Evolutionary conservation across 2,888 invertebrate genomes (phyloP), one percentile per base, ranked within the genome.

Genomic region (Pandemis cinnamomeana): DNA sequence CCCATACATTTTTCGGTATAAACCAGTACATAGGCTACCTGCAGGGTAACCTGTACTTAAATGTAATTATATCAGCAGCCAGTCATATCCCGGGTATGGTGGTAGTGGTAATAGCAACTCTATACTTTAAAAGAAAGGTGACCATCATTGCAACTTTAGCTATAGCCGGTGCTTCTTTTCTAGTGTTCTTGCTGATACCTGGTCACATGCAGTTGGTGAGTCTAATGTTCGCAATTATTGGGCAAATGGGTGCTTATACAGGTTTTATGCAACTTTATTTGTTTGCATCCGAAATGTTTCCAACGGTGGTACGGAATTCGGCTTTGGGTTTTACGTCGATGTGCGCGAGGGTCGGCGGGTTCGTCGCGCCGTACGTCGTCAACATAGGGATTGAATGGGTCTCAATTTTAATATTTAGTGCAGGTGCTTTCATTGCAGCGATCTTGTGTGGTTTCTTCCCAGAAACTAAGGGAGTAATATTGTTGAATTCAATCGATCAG

Each of bases 1-100:
- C 97, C 7, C 95, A 98, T 86, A 96, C 97, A 67, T 97, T 97
- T 87, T 98, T 97, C 81, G 98, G 98, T 0, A 94, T 98, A 55
- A 96, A 97, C 36, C 97, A 97, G 83, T 97, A 96, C 84, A 96
- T 97, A 67, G 96, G 97, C 0, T 95, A 96, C 76, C 91, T 97
- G 15, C 96, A 96, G 71, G 97, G 97, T 4, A 95, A 97, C 82
- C 95, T 97, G 68, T 98, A 98, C 84, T 77, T 97, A 2, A 98
- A 98, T 84, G 97, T 98, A 60, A 95, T 97, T 68, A 87, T 98
- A 6, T 96, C 97, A 13, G 97, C 90, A 7, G 79, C 83, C 2
- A 85, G 84, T 51, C 85, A 89, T 0, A 76, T 83, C 1, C 91
- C 92, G 7, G 90, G 88, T 7, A 74, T 91, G 67, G 67, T 91